A percentile compares a stretch with the other conserved stretches of the same genome.
These are phyloP conservation scores for Holothuria scabra DNA, from an alignment of 53 echinoderm and acorn worm species.

Conservation along the genomic window DNA sequence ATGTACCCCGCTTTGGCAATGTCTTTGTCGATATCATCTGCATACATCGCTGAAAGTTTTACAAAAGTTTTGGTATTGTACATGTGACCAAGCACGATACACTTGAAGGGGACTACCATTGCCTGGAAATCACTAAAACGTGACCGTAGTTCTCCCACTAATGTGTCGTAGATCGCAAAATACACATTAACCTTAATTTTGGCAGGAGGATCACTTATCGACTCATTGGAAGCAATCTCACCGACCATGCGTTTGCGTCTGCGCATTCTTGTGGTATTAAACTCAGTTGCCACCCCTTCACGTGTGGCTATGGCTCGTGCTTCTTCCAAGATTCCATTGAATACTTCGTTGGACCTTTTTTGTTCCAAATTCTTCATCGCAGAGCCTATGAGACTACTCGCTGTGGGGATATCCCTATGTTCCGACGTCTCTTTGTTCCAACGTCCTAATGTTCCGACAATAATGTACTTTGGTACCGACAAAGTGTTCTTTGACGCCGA, in stretches of 20 bases:
- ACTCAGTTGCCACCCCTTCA: conserved; percentile 18
- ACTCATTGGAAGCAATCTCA: not conserved
- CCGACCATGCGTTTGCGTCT: not conserved
- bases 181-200: not conserved
- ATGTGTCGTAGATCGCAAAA: not conserved
- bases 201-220: too few relatives aligned
- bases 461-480: too few relatives aligned
- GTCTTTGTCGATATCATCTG: conserved; percentile 38
- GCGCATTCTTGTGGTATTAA: conserved; percentile 9
- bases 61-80: conserved; percentile 35
- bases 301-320: conserved; percentile 1
- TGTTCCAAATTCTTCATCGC: conserved; percentile 11
- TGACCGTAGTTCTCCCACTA: not conserved
- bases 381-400: too few relatives aligned
- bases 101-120: conserved; percentile 51
- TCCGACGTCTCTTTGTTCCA: too few relatives aligned
- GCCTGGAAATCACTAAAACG: too few relatives aligned
- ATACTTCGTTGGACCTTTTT: conserved; percentile 15
- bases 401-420: too few relatives aligned
- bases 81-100: conserved; percentile 43
- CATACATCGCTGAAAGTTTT: conserved; percentile 6
- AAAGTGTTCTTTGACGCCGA: too few relatives aligned
- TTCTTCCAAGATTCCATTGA: conserved; percentile 16
- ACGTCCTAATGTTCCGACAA: too few relatives aligned
- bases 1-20: conserved; percentile 37